Base-by-base conservation (phyloP, 2,888 invertebrate species). In the Sceliomorpha sp. region DNA sequence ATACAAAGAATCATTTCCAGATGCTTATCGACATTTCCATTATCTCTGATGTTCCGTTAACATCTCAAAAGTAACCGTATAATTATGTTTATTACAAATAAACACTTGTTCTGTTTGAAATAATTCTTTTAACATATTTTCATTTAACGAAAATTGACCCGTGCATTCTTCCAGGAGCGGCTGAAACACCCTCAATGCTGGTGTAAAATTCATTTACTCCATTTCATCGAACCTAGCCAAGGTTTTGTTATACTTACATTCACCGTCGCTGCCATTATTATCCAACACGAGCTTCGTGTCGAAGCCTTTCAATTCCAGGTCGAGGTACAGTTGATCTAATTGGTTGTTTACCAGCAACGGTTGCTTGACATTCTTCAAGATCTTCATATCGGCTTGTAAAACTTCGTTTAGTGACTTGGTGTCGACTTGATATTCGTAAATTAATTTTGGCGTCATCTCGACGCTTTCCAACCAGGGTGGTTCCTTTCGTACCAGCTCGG, bases 301-400 rank as follows among this genome's bases (percentile, higher is more conserved):
- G 3, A 91, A 89, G 0, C 92, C 92, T 74, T 92, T 91, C n/a
- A 93, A 77, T 73, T 93, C 92, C 77, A 94, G 88, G 76, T 94
- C 94, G 24, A 91, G 75, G 78, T 94, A 94, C 2, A 94, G 87
- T 78, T 94, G 94, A 27, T 89, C 90, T 13, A 95, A 84, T 84
- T 95, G 95, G 53, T 94, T 93, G 79, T 93, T 93, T 0, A 95
- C 94, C 75, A 93, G 74, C 0, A 89, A 76, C 0, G 95, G 93
- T 91, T 95, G 89, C 70, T 90, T 89, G 0, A 92, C 84, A 2
- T 82, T 85, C 44, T 88, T 88, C 15, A 95, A 88, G 42, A 89
- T 89, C 50, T 91, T 84, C 77, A 91, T 87, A 79, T 95, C 94
- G 1, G 90, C 88, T 70, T 89, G 82, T n/a, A 95, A 87, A 1